Evolutionary conservation across 2,797 vertebrate genomes (phyloP).

Genomic region (Kryptolebias ocellatus): DNA sequence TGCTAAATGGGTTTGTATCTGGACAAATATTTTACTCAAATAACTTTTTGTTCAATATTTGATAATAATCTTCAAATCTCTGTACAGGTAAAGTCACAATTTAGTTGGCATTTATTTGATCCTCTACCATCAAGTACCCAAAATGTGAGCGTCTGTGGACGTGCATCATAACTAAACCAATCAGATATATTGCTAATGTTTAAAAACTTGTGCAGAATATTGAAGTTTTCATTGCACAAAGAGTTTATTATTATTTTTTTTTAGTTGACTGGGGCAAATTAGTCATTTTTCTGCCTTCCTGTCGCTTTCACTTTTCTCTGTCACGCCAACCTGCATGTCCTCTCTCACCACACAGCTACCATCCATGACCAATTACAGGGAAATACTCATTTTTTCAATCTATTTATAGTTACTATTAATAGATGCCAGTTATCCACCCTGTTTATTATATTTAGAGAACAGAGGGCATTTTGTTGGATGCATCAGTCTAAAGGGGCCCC

Average conservation of each 20-base stretch:
- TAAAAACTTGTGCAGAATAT: neutral
- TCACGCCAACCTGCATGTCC: slow-evolving; percentile 8
- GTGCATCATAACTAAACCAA: neutral
- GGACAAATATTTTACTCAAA: too few species aligned
- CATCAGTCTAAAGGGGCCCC: slow-evolving; percentile 57
- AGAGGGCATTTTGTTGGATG: slow-evolving; percentile 64
- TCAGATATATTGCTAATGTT: too few species aligned
- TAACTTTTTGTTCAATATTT: too few species aligned
- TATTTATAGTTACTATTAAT: slow-evolving; percentile 71
- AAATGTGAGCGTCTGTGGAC: neutral
- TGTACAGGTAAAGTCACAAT: neutral
- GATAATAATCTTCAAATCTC: neutral
- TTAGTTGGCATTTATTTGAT: neutral
- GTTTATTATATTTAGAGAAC: slow-evolving; percentile 59
- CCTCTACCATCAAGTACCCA: neutral
- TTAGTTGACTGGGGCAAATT: neutral
- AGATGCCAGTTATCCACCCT: slow-evolving; percentile 39
- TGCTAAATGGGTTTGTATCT: too few species aligned
- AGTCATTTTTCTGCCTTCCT: neutral
- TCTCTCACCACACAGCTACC: neutral
- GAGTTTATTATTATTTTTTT: neutral
- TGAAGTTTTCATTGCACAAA: neutral
- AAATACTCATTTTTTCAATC: slow-evolving; percentile 33
- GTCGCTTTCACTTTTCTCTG: too few species aligned
- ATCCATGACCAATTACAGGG: slow-evolving; percentile 19